phyloP scores from a whole-genome alignment of 2,888 invertebrate species.

The Tridacna crocea region DNA sequence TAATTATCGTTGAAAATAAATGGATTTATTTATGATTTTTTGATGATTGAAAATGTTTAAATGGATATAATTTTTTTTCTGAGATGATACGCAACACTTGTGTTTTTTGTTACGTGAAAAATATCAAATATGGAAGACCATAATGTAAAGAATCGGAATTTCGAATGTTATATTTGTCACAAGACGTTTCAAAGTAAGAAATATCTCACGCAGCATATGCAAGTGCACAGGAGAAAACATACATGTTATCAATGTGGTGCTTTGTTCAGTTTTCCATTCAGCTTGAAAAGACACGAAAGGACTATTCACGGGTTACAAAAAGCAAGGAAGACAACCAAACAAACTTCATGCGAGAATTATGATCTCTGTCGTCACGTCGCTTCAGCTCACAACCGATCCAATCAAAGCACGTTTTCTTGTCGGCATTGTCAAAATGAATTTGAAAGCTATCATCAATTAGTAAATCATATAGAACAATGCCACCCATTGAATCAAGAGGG shows the following conservation, averaged over 20 bases:
- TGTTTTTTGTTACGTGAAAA: too few relatives aligned
- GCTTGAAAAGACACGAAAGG: conserved; percentile 3
- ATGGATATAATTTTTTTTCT: too few relatives aligned
- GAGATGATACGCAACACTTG: too few relatives aligned
- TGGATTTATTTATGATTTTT: too few relatives aligned
- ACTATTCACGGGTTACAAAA: not conserved
- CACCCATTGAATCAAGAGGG: conserved; percentile 20
- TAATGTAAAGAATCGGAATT: not conserved
- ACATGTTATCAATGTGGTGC: conserved; percentile 2
- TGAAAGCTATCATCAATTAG: not conserved
- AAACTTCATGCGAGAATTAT: conserved; percentile 25
- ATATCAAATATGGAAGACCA: too few relatives aligned
- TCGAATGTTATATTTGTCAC: not conserved
- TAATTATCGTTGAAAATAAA: too few relatives aligned
- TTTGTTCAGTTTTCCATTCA: not conserved
- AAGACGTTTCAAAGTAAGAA: not conserved
- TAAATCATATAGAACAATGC: not conserved
- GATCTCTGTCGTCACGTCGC: conserved; percentile 21
- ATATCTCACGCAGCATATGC: conserved; percentile 10
- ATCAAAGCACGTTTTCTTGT: conserved; percentile 3
- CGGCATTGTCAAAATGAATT: conserved; percentile 26
- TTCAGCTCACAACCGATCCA: conserved; percentile 2
- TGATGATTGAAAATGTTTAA: too few relatives aligned
- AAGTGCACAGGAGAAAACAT: conserved; percentile 16
- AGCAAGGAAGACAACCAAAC: conserved; percentile 21